Base-by-base conservation (phyloP, 1,140 invertebrate species). In the Sarcophaga peregrina region DNA sequence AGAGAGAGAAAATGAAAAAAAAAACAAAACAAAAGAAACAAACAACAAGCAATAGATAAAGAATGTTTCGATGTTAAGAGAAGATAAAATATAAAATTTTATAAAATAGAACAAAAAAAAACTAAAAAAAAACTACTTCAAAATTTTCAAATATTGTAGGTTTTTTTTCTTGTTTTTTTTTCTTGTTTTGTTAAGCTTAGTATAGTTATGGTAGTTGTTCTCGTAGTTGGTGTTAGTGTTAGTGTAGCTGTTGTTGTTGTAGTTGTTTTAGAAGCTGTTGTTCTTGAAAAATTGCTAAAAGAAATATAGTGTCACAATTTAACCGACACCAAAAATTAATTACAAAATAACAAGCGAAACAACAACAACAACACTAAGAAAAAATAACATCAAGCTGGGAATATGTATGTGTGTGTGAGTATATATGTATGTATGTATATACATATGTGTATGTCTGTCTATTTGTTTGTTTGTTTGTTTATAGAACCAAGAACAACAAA, bases 301-400 rank as follows among this genome's bases (percentile, higher is more conserved):
- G 13, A 68, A 68, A 68, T 68, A n/a, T 68, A 68, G 62, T 68
- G 62, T 68, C 62, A 68, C 62, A 68, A 68, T 68, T 68, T 68
- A 68, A 68, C 62, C 62, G 62, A 68, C 7, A 68, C 62, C 62
- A 68, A 68, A 68, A 68, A 68, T 68, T 68, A 68, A 68, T 68
- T 68, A 68, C 62, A 68, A 68, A 68, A 17, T 68, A 68, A 68
- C 62, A 68, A 68, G n/a, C 62, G 17, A 68, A 37, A 37, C 25
- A 37, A 68, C 62, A 68, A 68, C 4, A 68, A 68, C 62, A 25
- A 20, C 7, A 4, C 11, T 58, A 58, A 7, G 13, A n/a, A 58
- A 11, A n/a, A n/a, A n/a, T 58, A 4, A 58, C n/a, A 58, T 0
- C 54, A n/a, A n/a, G 7, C 7, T 5, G 1, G 7, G n/a, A n/a